phyloP scores from a whole-genome alignment of 2,888 invertebrate species.

The Platypus cylindrus region DNA sequence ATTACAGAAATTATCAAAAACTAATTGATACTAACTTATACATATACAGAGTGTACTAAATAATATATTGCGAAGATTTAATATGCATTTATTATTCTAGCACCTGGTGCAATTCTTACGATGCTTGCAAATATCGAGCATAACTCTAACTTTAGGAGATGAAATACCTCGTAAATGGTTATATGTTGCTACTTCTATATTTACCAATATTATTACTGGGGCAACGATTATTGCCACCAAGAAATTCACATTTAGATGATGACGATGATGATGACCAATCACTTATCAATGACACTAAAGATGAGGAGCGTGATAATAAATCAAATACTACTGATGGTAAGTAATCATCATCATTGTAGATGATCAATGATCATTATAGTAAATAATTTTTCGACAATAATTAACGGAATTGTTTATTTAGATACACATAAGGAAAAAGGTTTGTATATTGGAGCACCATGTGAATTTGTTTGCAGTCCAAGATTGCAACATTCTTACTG shows the following conservation, averaged over 20 bases:
- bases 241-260: constrained; percentile 18
- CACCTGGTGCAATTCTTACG: too few species aligned
- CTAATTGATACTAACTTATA: too few species aligned
- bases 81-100: too few species aligned
- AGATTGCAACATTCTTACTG: constrained; percentile 65
- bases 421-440: too few species aligned
- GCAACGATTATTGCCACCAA: constrained; percentile 27
- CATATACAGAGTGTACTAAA: too few species aligned
- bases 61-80: too few species aligned
- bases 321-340: constrained; percentile 12
- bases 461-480: constrained; percentile 61
- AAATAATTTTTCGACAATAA: too few species aligned
- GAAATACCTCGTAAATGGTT: constrained; percentile 27
- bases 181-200: constrained; percentile 31
- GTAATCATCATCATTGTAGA: neutral
- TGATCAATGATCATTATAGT: too few species aligned
- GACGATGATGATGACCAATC: constrained; percentile 14
- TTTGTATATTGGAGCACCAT: constrained; percentile 66
- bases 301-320: constrained; percentile 7
- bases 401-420: too few species aligned
- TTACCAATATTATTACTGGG: constrained; percentile 29
- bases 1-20: too few species aligned
- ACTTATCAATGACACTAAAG: constrained; percentile 7
- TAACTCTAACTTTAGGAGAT: constrained; percentile 24
- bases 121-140: neutral